Conservation (phyloP, 2,797 vertebrate genomes). For the Capromys pilorides region DNA sequence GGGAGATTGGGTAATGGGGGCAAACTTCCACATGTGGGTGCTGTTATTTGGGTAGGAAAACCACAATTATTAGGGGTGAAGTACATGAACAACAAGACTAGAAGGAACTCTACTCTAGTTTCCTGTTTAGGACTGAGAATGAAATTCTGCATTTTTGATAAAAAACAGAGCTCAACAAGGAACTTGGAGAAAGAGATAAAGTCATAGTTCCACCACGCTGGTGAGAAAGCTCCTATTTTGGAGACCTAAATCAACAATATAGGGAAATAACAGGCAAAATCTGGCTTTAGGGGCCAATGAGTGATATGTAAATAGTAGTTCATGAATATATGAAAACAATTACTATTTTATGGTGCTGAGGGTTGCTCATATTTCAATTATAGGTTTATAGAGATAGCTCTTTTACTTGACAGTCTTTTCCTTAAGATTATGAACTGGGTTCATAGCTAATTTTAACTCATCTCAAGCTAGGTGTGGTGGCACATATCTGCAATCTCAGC, state of each 20-base stretch:
- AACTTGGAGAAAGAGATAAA: not conserved
- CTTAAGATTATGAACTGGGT: not conserved
- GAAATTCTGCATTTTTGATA: not conserved
- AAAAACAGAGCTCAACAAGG: not conserved
- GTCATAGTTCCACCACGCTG: not conserved
- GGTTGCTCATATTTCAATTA: not conserved
- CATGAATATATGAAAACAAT: not conserved
- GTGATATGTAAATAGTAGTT: not conserved
- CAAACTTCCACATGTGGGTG: not conserved
- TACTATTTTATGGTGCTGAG: not conserved
- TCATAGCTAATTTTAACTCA: not conserved
- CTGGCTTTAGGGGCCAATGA: not conserved
- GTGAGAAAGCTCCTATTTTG: not conserved
- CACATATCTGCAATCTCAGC: not conserved
- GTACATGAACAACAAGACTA: not conserved
- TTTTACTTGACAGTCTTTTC: not conserved
- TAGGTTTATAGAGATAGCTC: not conserved
- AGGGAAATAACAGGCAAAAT: not conserved
- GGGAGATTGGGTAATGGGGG: not conserved
- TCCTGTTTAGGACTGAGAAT: not conserved
- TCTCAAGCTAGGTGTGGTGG: not conserved
- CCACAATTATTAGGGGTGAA: not conserved
- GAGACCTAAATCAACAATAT: not conserved
- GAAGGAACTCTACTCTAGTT: not conserved
- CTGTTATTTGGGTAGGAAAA: not conserved